Evolutionary conservation across 2,113 vertebrate species (phyloP).

Genomic region (Lampris incognitus): DNA sequence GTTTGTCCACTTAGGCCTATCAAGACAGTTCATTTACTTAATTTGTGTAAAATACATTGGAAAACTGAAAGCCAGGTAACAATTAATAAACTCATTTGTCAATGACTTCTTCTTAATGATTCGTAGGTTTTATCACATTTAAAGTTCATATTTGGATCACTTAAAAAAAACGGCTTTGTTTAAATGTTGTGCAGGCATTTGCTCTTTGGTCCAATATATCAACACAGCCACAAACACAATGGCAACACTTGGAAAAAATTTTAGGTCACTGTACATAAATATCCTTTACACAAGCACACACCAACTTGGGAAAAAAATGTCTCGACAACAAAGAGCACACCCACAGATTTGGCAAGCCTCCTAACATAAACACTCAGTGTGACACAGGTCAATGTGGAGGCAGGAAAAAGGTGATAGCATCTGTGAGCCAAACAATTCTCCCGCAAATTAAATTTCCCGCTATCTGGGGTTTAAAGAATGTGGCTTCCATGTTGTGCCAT

Average conservation of each 20-base stretch:
- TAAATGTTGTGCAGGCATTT: background rate
- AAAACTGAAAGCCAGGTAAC: too few relatives aligned
- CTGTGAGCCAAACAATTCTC: background rate
- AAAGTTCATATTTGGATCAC: too few relatives aligned
- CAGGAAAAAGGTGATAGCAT: background rate
- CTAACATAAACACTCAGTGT: background rate
- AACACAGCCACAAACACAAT: background rate
- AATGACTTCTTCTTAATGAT: too few relatives aligned
- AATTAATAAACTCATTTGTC: too few relatives aligned
- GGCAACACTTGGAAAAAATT: background rate
- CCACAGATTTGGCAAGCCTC: conserved; percentile 2
- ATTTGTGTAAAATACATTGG: too few relatives aligned
- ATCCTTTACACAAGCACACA: background rate
- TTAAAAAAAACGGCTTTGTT: too few relatives aligned
- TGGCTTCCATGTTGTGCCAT: conserved; percentile 1
- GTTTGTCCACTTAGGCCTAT: too few relatives aligned
- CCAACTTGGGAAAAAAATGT: conserved; percentile 1
- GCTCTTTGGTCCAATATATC: conserved; percentile 13
- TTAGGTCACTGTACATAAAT: background rate
- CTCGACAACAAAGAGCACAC: conserved; percentile 11
- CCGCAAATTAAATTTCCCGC: conserved; percentile 1
- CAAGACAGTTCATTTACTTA: too few relatives aligned
- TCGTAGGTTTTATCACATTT: too few relatives aligned
- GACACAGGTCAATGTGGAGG: background rate
- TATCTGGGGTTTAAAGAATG: background rate